phyloP scores from a whole-genome alignment of 2,888 invertebrate genomes.

The Leucophenga maculata region DNA sequence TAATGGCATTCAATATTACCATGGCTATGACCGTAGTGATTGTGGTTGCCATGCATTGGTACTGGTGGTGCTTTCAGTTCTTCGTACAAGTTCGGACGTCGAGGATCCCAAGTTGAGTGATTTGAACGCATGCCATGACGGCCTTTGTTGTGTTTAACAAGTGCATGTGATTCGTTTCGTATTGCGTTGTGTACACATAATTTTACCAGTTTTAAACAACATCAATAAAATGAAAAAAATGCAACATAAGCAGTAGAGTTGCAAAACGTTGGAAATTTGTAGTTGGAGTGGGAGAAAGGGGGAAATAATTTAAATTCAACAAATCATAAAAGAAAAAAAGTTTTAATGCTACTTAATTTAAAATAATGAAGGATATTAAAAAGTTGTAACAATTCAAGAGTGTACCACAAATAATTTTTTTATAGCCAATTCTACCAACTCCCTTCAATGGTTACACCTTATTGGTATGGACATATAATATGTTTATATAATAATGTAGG shows the following conservation, averaged over 20 bases:
- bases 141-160: conserved; percentile 60
- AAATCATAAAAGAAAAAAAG: neutral
- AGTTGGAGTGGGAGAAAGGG: conserved; percentile 23
- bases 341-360: neutral
- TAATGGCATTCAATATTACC: conserved; percentile 70
- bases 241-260: conserved; percentile 22
- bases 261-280: conserved; percentile 40
- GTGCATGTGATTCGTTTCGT: conserved; percentile 28
- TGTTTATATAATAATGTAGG: conserved; percentile 31
- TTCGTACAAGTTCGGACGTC: conserved; percentile 87
- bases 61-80: conserved; percentile 83
- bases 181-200: conserved; percentile 29
- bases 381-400: neutral
- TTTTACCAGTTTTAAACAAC: conserved; percentile 58
- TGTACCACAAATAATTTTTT: neutral
- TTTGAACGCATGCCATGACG: conserved; percentile 71
- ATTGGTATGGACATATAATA: conserved; percentile 4
- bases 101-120: conserved; percentile 91
- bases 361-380: too few species aligned
- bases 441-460: too few species aligned
- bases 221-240: conserved; percentile 44
- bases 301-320: neutral
- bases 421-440: too few species aligned
- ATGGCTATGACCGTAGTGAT: conserved; percentile 57
- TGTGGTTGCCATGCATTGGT: conserved; percentile 69